These are phyloP conservation scores for Diplodus puntazzo DNA, from an alignment of 2,797 vertebrate genomes.

Conservation along the genomic window DNA sequence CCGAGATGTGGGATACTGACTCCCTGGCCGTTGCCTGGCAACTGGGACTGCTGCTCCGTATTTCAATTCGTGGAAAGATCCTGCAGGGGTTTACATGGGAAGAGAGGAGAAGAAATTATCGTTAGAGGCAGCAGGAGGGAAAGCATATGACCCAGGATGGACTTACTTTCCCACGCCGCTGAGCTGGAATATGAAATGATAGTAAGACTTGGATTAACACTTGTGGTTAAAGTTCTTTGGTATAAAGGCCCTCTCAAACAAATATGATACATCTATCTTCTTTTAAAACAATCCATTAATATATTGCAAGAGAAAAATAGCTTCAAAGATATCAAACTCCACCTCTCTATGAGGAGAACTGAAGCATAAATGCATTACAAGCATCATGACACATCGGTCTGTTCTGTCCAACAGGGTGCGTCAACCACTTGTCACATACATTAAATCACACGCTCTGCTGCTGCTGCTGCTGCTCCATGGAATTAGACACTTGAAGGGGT, in stretches of 20 bases:
- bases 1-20: slow-evolving; percentile 38
- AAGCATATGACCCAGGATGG: slow-evolving; percentile 50
- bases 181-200: slow-evolving; percentile 41
- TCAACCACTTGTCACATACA: slow-evolving; percentile 51
- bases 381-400: slow-evolving; percentile 26
- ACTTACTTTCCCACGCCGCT: slow-evolving; percentile 72
- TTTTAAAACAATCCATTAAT: neutral
- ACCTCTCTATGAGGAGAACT: neutral
- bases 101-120: slow-evolving; percentile 35
- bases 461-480: slow-evolving; percentile 38
- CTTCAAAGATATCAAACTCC: neutral
- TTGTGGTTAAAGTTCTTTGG: neutral
- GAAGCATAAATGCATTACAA: slow-evolving; percentile 30
- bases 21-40: slow-evolving; percentile 76
- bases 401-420: slow-evolving; percentile 31
- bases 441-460: slow-evolving; percentile 51
- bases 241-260: neutral
- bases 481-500: slow-evolving; percentile 58
- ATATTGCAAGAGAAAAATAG: neutral
- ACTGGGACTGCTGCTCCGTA: slow-evolving; percentile 67
- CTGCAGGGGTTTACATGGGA: slow-evolving; percentile 57
- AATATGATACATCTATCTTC: neutral
- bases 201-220: neutral
- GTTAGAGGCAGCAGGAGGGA: slow-evolving; percentile 19
- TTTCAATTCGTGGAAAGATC: slow-evolving; percentile 60